These are phyloP conservation scores for Spea hammondii DNA, from an alignment of 2,797 vertebrate genomes.

Conservation along the genomic window DNA sequence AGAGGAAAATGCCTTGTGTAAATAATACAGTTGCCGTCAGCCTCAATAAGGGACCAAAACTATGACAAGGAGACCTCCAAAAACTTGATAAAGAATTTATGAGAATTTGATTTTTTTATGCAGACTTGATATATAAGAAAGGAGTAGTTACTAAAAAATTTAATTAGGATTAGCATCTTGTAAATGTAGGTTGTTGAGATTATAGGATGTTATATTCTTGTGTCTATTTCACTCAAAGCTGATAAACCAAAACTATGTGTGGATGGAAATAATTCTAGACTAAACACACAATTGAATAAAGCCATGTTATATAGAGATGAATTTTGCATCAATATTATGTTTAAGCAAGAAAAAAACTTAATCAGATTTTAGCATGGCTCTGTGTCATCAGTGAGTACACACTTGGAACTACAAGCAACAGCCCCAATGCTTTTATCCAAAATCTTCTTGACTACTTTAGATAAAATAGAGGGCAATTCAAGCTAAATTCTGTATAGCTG, in stretches of 20 bases:
- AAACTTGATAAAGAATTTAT: no score
- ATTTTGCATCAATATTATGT: slow-evolving; percentile 55
- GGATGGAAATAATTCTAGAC: slow-evolving; percentile 55
- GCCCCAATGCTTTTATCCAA: neutral
- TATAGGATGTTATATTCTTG: slow-evolving; percentile 58
- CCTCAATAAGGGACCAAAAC: no score
- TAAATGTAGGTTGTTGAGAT: slow-evolving; percentile 63
- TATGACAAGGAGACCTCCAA: no score
- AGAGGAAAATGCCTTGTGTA: no score
- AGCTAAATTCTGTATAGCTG: neutral
- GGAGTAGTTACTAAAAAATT: slow-evolving; percentile 66
- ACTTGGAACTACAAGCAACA: neutral
- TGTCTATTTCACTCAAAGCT: slow-evolving; percentile 49
- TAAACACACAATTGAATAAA: slow-evolving; percentile 62
- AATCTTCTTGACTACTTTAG: neutral
- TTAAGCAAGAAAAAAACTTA: slow-evolving; percentile 64
- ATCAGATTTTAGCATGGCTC: slow-evolving; percentile 55
- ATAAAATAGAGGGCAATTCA: neutral
- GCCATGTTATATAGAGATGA: slow-evolving; percentile 56
- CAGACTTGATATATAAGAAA: slow-evolving; percentile 62
- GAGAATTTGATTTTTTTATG: slow-evolving; percentile 51
- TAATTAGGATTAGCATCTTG: slow-evolving; percentile 63
- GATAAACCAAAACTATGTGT: slow-evolving; percentile 50
- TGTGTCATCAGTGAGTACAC: slow-evolving; percentile 46
- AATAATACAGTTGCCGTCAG: no score